These are phyloP conservation scores for Cydia fagiglandana DNA, from an alignment of 1,140 invertebrate genomes.

Conservation along the genomic window DNA sequence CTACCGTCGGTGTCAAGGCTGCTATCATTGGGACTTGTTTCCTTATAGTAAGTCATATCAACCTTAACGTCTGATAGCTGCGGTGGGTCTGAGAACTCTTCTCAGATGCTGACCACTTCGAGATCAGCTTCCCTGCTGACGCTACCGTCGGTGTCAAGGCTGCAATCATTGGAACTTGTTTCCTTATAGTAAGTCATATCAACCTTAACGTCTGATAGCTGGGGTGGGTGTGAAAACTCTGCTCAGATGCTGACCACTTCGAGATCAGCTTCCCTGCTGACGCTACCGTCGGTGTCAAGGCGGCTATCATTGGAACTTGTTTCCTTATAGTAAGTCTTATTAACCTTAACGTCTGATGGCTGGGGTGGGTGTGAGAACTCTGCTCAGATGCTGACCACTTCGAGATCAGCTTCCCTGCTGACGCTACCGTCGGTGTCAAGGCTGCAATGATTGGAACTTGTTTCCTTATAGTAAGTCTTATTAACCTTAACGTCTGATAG, in stretches of 20 bases:
- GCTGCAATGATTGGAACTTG: constrained; percentile 55
- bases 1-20: constrained; percentile 53
- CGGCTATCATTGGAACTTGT: constrained; percentile 55
- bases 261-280: constrained; percentile 49
- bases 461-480: constrained; percentile 58
- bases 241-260: constrained; percentile 45
- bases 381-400: constrained; percentile 44
- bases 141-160: constrained; percentile 54
- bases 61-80: constrained; percentile 31
- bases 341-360: background rate
- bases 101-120: constrained; percentile 45
- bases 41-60: constrained; percentile 52
- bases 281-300: constrained; percentile 52
- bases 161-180: constrained; percentile 53
- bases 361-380: constrained; percentile 45
- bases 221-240: constrained; percentile 43
- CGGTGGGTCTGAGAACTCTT: constrained; percentile 40
- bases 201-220: constrained; percentile 26
- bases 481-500: background rate
- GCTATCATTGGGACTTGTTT: constrained; percentile 58
- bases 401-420: constrained; percentile 33
- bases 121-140: constrained; percentile 49
- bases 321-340: constrained; percentile 59
- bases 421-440: constrained; percentile 36
- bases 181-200: constrained; percentile 51